Conservation (phyloP, 2,888 invertebrate species). For the Serripes groenlandicus region DNA sequence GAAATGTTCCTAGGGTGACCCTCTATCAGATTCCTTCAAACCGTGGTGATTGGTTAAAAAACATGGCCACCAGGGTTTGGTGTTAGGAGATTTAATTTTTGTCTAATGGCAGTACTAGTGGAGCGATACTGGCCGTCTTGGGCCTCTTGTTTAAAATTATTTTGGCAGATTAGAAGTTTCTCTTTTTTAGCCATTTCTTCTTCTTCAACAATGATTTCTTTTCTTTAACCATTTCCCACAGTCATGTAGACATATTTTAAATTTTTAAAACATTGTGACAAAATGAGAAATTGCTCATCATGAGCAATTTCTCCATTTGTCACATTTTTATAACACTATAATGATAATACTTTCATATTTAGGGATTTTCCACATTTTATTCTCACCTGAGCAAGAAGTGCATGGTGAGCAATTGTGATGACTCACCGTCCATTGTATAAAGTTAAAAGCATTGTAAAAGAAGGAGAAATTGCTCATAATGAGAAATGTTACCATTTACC, state of each 20-base stretch:
- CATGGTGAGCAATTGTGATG: neutral
- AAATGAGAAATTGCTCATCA: neutral
- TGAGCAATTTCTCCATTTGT: neutral
- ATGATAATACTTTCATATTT: no score
- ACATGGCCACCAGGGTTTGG: no score
- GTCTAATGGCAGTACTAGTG: no score
- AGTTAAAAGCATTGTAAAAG: neutral
- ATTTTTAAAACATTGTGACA: neutral
- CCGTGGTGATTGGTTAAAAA: no score
- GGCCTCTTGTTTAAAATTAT: neutral
- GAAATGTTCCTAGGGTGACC: no score
- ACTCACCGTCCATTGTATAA: no score
- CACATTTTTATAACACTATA: no score
- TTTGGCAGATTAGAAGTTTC: neutral
- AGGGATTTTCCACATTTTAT: no score
- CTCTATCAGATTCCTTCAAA: no score
- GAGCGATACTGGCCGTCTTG: no score
- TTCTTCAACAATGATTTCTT: neutral
- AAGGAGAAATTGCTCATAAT: conserved; percentile 1
- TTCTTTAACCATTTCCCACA: neutral
- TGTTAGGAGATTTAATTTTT: no score
- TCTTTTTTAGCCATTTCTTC: neutral
- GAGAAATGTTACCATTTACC: neutral
- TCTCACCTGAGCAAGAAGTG: neutral
- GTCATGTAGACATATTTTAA: neutral